phyloP scores from a whole-genome alignment of 2,797 vertebrate genomes.

The Ispidina picta region DNA sequence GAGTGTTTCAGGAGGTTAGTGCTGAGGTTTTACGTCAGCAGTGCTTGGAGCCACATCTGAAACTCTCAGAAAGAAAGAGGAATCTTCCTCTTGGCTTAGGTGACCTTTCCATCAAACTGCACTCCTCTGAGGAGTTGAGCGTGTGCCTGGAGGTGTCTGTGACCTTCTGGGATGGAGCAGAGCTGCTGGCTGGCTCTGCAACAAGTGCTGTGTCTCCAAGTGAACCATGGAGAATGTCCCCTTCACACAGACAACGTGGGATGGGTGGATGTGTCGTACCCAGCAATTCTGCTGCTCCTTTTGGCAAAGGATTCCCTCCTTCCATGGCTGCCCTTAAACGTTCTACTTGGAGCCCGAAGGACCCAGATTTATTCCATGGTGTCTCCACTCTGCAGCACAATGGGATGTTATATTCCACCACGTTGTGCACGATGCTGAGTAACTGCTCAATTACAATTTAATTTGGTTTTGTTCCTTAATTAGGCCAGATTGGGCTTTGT shows the following conservation, averaged over 20 bases:
- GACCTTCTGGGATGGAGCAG: not conserved
- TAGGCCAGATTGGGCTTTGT: constrained; percentile 1
- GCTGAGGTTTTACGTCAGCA: not conserved
- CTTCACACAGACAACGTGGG: not conserved
- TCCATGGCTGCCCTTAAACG: not conserved
- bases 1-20: not conserved
- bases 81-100: not conserved
- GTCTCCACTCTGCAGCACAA: not conserved
- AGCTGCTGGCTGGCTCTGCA: not conserved
- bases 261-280: not conserved
- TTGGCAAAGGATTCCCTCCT: not conserved
- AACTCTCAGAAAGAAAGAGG: not conserved
- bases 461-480: constrained; percentile 20
- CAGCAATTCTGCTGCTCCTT: not conserved
- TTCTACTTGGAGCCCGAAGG: not conserved
- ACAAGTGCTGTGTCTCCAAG: not conserved
- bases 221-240: not conserved
- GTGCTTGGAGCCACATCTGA: not conserved
- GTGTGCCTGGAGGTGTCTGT: not conserved
- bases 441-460: not conserved
- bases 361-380: not conserved
- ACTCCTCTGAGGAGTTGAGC: not conserved
- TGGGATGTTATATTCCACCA: not conserved
- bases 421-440: not conserved
- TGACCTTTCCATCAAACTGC: not conserved